These are phyloP conservation scores for Myiothlypis chrysogaster DNA, from an alignment of 2,797 vertebrate species.

Conservation along the genomic window DNA sequence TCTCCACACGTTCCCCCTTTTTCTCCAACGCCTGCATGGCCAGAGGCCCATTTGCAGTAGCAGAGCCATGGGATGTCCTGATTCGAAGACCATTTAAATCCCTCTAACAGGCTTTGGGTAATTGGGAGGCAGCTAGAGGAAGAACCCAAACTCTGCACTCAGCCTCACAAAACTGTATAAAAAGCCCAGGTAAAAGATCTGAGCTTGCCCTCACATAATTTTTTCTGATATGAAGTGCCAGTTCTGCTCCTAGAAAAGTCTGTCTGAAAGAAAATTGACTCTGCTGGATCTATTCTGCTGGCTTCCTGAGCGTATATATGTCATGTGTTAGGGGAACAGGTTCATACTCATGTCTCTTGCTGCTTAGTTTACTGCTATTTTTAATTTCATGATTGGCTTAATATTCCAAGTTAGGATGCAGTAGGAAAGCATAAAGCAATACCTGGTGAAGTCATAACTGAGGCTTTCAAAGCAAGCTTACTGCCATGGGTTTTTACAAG, in stretches of 20 bases:
- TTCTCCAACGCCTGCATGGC: background rate
- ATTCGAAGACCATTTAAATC: background rate
- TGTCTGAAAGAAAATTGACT: background rate
- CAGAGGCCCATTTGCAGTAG: background rate
- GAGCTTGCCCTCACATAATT: background rate
- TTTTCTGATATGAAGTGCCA: background rate
- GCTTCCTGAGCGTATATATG: accelerated
- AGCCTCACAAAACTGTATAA: background rate
- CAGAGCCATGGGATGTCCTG: background rate
- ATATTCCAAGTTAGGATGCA: conserved; percentile 45
- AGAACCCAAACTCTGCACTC: background rate
- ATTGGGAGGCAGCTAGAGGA: background rate
- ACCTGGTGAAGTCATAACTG: conserved; percentile 41
- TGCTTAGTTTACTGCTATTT: background rate
- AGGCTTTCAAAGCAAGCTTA: conserved; percentile 42
- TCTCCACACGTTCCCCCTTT: background rate
- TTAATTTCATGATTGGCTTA: background rate
- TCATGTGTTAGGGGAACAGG: background rate
- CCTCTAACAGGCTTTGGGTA: background rate
- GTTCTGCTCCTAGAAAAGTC: background rate
- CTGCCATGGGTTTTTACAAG: background rate
- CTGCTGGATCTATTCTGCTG: background rate
- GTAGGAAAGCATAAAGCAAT: conserved; percentile 33
- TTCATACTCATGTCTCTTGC: background rate
- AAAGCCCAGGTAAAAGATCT: background rate